These are phyloP conservation scores for Nezara viridula DNA, from an alignment of 2,888 invertebrate species.

Conservation along the genomic window DNA sequence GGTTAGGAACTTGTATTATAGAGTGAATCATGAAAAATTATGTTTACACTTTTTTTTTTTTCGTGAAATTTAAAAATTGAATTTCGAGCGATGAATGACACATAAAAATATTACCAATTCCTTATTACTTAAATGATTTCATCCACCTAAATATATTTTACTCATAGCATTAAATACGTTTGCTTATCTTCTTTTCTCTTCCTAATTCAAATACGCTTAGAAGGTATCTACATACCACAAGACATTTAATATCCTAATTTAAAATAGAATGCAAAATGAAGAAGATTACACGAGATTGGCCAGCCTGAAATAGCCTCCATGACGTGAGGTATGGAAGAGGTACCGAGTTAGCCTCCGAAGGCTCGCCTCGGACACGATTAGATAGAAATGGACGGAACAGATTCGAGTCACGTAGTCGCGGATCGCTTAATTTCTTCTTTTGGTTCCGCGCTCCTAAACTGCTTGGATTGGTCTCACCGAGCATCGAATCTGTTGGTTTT, in stretches of 20 bases:
- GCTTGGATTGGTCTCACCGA: neutral
- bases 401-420: slow-evolving; percentile 19
- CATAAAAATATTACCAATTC: neutral
- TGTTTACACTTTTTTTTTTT: too few species aligned
- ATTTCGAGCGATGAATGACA: too few species aligned
- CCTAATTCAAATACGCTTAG: neutral
- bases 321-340: slow-evolving; percentile 1
- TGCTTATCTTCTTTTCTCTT: neutral
- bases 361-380: neutral
- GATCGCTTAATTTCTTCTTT: slow-evolving; percentile 31
- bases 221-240: neutral
- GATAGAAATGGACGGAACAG: slow-evolving; percentile 10
- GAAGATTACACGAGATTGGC: neutral
- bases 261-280: neutral
- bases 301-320: neutral
- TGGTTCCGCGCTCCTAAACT: neutral
- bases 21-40: too few species aligned
- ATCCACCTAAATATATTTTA: neutral
- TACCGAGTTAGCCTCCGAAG: neutral
- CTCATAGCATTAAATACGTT: neutral
- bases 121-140: neutral
- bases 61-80: too few species aligned
- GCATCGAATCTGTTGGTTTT: neutral
- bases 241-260: neutral
- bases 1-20: too few species aligned